Conservation (phyloP, 2,797 vertebrate species). For the Sparus aurata region DNA sequence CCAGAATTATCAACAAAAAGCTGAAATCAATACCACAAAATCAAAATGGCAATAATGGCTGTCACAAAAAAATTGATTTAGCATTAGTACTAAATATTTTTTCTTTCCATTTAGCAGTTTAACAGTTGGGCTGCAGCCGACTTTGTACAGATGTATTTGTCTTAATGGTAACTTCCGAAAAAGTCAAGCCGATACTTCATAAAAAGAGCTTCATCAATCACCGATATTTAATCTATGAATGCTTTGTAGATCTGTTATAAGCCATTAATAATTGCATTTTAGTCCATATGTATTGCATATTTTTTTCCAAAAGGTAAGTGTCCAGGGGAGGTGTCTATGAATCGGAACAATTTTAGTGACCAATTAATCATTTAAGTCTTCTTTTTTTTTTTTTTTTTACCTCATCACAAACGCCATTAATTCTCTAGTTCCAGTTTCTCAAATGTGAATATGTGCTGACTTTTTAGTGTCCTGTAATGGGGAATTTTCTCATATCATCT, state of each 20-base stretch:
- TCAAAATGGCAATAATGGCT: conserved; percentile 47
- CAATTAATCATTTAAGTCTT: not conserved
- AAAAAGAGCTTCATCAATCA: not conserved
- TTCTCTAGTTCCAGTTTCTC: not conserved
- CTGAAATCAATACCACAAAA: conserved; percentile 60
- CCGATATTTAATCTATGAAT: not conserved
- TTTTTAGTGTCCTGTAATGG: not conserved
- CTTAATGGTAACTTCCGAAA: not conserved
- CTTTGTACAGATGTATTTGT: not conserved
- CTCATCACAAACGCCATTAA: not conserved
- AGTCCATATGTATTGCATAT: not conserved
- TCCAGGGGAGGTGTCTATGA: not conserved
- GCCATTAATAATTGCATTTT: not conserved
- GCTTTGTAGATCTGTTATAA: not conserved
- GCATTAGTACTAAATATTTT: not conserved
- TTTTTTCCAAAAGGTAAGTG: not conserved
- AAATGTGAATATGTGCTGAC: not conserved
- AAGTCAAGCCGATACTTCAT: not conserved
- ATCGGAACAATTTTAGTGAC: not conserved
- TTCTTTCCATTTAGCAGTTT: not conserved
- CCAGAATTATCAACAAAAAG: conserved; percentile 56
- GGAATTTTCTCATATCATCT: not conserved
- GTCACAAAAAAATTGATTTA: conserved; percentile 17
- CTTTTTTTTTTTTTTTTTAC: not conserved
- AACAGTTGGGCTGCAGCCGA: not conserved